These are phyloP conservation scores for Smittia aterrima DNA, from an alignment of 2,888 invertebrate genomes.

Conservation along the genomic window DNA sequence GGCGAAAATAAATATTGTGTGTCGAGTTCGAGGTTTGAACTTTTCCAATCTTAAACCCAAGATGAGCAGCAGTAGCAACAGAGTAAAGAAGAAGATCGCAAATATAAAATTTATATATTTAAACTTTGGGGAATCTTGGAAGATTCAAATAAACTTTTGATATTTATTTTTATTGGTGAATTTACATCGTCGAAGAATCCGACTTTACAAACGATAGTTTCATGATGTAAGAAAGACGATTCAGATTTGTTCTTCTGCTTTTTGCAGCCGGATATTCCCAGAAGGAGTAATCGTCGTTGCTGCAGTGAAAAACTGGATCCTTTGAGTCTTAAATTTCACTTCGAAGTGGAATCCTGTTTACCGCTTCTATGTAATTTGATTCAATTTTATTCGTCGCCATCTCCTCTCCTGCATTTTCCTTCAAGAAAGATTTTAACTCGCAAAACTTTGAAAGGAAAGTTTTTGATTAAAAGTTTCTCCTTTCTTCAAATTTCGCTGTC, in stretches of 20 bases:
- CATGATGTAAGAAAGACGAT: not conserved
- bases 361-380: too few relatives aligned
- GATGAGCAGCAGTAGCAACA: not conserved
- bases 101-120: not conserved
- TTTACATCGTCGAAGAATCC: not conserved
- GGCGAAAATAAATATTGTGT: conserved; percentile 8
- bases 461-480: conserved; percentile 5
- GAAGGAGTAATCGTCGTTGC: too few relatives aligned
- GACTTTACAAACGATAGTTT: not conserved
- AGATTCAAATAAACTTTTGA: not conserved
- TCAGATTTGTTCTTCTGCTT: too few relatives aligned
- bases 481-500: not conserved
- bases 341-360: too few relatives aligned
- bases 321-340: too few relatives aligned
- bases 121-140: not conserved
- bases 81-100: not conserved
- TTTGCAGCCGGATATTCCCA: too few relatives aligned
- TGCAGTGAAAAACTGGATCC: too few relatives aligned
- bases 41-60: not conserved
- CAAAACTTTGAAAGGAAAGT: not conserved
- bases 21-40: not conserved
- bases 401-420: too few relatives aligned
- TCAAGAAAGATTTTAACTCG: too few relatives aligned
- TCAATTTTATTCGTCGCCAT: too few relatives aligned
- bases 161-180: conserved; percentile 7